Conservation (phyloP, 2,113 vertebrate genomes). For the Thymallus thymallus region DNA sequence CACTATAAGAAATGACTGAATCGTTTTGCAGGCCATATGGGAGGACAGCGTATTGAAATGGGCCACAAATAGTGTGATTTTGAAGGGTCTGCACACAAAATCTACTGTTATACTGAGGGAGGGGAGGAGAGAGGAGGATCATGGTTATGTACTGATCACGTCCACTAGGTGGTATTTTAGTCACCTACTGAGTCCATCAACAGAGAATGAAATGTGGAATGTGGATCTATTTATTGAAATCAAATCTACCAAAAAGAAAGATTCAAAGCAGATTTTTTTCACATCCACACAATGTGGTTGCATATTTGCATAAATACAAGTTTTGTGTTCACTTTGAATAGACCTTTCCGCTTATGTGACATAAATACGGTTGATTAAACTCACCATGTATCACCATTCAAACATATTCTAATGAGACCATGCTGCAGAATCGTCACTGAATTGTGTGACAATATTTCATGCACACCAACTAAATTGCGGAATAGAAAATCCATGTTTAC, state of each 20-base stretch:
- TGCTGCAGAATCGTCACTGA: conserved; percentile 7
- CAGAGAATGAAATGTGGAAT: conserved; percentile 37
- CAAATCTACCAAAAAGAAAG: conserved; percentile 43
- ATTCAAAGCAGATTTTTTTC: conserved; percentile 16
- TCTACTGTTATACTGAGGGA: too few relatives aligned
- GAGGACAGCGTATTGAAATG: too few relatives aligned
- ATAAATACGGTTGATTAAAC: too few relatives aligned
- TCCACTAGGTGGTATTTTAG: too few relatives aligned
- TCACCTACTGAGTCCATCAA: background rate
- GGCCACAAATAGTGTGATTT: too few relatives aligned
- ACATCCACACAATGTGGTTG: conserved; percentile 21
- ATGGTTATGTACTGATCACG: too few relatives aligned
- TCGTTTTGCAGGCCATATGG: too few relatives aligned
- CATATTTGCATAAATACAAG: conserved; percentile 19
- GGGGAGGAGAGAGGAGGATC: too few relatives aligned
- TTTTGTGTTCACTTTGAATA: conserved; percentile 15
- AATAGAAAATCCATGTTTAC: conserved; percentile 17
- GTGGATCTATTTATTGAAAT: conserved; percentile 39
- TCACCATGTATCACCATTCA: too few relatives aligned
- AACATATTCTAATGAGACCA: too few relatives aligned
- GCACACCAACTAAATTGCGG: conserved; percentile 42
- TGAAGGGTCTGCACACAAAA: too few relatives aligned
- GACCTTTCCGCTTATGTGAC: conserved; percentile 4
- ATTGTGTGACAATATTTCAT: conserved; percentile 37
- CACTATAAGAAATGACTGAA: too few relatives aligned